Conservation (phyloP, 2,888 invertebrate species). For the Campoplex capitator region DNA sequence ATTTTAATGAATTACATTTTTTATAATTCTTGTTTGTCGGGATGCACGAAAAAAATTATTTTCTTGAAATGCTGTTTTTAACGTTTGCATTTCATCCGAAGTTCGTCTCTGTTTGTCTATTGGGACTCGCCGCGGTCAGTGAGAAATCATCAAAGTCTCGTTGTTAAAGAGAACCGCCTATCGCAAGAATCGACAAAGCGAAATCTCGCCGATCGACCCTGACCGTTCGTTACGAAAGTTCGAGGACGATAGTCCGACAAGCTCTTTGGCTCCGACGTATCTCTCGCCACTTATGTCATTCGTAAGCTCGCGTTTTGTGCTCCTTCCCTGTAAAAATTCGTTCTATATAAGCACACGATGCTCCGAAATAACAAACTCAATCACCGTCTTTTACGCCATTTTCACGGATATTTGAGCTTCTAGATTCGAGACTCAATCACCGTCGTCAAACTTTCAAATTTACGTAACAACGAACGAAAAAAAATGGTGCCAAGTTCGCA, state of each 20-base stretch:
- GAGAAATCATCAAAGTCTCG: slow-evolving; percentile 12
- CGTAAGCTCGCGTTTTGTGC: not conserved
- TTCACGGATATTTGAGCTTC: not conserved
- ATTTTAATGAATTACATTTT: not conserved
- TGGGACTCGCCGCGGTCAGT: not conserved
- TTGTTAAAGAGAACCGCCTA: not conserved
- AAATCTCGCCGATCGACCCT: slow-evolving; percentile 50
- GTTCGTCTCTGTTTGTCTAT: not conserved
- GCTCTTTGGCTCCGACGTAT: not conserved
- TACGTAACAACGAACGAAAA: slow-evolving; percentile 27
- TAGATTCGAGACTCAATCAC: not conserved
- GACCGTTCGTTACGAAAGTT: slow-evolving; percentile 58
- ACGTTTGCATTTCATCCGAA: not conserved
- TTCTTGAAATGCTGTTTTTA: not conserved
- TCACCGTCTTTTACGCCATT: not conserved
- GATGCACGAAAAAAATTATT: not conserved
- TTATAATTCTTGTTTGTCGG: not conserved
- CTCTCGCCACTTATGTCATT: not conserved
- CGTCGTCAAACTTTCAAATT: slow-evolving; percentile 3
- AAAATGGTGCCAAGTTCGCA: slow-evolving; percentile 53
- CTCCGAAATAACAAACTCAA: not conserved
- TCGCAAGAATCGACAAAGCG: not conserved
- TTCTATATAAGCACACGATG: too few species aligned
- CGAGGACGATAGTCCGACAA: slow-evolving; percentile 31
- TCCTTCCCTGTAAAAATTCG: too few species aligned